phyloP scores from a whole-genome alignment of 1,140 invertebrate species.

The Drosophila cardini region DNA sequence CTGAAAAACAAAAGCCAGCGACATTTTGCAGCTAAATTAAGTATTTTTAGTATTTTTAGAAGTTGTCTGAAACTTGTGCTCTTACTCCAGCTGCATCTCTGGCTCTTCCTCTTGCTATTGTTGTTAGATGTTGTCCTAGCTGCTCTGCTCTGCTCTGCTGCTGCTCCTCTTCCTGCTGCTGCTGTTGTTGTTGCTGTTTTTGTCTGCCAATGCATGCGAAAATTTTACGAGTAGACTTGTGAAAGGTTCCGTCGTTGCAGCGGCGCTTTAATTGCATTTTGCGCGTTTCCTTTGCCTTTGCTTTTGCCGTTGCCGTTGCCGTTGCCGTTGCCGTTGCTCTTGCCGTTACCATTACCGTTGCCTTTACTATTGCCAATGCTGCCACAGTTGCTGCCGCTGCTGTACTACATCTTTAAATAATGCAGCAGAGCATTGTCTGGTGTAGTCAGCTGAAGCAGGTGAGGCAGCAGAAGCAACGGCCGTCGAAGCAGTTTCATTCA shows the following conservation, averaged over 20 bases:
- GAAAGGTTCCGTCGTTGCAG: slow-evolving; percentile 65
- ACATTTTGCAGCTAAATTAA: slow-evolving; percentile 82
- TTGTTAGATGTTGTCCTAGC: neutral
- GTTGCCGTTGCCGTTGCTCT: slow-evolving; percentile 1
- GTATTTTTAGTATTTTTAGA: slow-evolving; percentile 80
- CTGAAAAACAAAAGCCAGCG: slow-evolving; percentile 73
- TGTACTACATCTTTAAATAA: slow-evolving; percentile 68
- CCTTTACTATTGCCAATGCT: neutral
- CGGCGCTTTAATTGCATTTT: slow-evolving; percentile 79
- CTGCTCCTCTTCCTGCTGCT: slow-evolving; percentile 7
- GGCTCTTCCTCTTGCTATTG: neutral
- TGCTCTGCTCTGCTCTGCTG: too few relatives aligned
- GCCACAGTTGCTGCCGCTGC: slow-evolving; percentile 5
- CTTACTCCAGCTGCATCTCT: slow-evolving; percentile 9
- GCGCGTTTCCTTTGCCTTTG: slow-evolving; percentile 45
- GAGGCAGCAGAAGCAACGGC: slow-evolving; percentile 11
- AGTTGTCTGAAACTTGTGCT: slow-evolving; percentile 63
- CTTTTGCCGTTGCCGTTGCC: neutral
- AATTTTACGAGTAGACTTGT: slow-evolving; percentile 77
- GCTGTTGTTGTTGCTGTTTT: slow-evolving; percentile 24
- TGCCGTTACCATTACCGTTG: neutral
- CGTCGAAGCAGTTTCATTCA: neutral
- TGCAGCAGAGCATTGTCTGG: slow-evolving; percentile 76
- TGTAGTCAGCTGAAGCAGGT: slow-evolving; percentile 46
- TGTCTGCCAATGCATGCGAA: slow-evolving; percentile 73